Base-by-base conservation (phyloP, 2,888 invertebrate genomes). In the Bimastos eiseni region DNA sequence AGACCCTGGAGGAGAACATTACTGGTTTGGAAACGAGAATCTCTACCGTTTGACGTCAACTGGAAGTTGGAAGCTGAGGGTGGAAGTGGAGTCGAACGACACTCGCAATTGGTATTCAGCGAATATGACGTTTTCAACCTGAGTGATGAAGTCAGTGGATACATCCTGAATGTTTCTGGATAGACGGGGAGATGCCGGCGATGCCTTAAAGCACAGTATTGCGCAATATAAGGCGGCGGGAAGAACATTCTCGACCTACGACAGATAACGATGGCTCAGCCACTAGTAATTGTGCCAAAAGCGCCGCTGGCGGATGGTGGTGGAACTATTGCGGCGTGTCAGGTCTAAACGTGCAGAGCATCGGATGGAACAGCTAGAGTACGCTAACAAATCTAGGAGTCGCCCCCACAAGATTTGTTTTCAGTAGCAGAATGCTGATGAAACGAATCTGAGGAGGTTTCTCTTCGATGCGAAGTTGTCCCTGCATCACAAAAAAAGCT, bases 1-100 rank as follows among this genome's bases (percentile, higher is more conserved):
- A 84, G 84, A 84, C 4, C 84, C 84, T 84, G 34, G 33, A 33
- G 34, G 33, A 33, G 34, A 33, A 15, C 84, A 84, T 36, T 33
- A 34, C 84, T 84, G 84, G 84, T 84, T 84, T 21, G 84, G 84
- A 84, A 84, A 84, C 84, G 84, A 84, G 33, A 84, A 84, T 33
- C 84, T 84, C 33, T 34, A 84, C 84, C 33, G 33, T 36, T 21
- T 84, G 15, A 84, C 84, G 84, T 33, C 33, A 19, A 34, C 15
- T 36, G 84, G 33, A 15, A 84, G 33, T 21, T 84, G 34, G 33
- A 84, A 36, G 84, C 84, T 84, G 33, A 84, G 84, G 21, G 84
- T 84, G 33, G 84, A 84, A 84, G 84, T 84, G 33, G 33, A 84
- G 33, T 13, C 33, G 84, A 84, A 84, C 34, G 84, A 13, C 33